These are phyloP conservation scores for Tuberolachnus salignus DNA, from an alignment of 2,888 invertebrate genomes.

Conservation along the genomic window DNA sequence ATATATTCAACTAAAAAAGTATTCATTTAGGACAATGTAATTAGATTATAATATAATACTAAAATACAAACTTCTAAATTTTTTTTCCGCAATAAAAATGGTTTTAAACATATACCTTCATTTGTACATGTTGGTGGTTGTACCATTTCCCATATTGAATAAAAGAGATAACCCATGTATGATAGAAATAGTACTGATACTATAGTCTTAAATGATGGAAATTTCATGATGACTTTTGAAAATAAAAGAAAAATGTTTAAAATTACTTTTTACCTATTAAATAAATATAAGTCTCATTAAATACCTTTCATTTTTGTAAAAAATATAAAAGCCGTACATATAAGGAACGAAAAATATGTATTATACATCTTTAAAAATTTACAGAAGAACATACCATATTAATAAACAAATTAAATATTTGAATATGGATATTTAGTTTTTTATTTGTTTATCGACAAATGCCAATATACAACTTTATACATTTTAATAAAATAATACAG, in stretches of 20 bases:
- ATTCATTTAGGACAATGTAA: not conserved
- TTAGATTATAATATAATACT: not conserved
- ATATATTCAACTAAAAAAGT: constrained; percentile 69
- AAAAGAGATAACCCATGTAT: constrained; percentile 73
- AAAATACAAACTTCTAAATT: constrained; percentile 64
- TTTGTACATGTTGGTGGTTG: constrained; percentile 72
- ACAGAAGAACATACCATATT: not conserved
- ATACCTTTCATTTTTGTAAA: not conserved
- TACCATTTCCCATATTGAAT: constrained; percentile 78
- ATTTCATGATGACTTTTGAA: constrained; percentile 54
- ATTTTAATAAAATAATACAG: not conserved
- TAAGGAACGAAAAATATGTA: not conserved
- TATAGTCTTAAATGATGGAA: constrained; percentile 59
- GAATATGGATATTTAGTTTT: not conserved
- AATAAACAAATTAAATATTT: not conserved
- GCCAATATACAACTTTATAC: too few species aligned
- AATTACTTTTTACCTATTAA: not conserved
- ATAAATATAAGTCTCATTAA: not conserved
- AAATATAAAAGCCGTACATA: not conserved
- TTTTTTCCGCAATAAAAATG: constrained; percentile 73
- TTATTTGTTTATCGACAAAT: too few species aligned
- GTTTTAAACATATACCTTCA: constrained; percentile 72
- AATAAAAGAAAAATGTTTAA: not conserved
- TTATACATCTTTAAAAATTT: not conserved
- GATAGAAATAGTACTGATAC: constrained; percentile 66